Percentiles rank a stretch among this genome's conserved stretches.
Conservation (phyloP, 2,113 vertebrate species). For the Engraulis encrasicolus region DNA sequence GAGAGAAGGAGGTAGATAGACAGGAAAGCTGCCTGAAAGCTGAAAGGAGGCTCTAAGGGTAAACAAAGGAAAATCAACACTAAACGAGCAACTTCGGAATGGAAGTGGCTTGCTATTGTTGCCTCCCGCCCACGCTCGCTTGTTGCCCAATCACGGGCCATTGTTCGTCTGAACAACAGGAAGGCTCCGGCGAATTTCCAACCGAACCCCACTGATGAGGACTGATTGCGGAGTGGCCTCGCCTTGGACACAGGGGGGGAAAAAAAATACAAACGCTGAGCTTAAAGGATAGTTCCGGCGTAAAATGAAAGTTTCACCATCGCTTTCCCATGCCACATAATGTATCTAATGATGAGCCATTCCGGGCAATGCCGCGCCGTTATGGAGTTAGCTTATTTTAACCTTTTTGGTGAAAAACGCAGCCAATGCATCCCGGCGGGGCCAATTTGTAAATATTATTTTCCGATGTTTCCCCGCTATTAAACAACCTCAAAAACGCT, state of each 20-base stretch:
- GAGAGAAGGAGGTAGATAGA: neutral
- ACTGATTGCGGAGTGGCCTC: constrained; percentile 11
- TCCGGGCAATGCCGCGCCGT: too few relatives aligned
- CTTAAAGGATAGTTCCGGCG: too few relatives aligned
- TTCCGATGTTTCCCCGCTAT: too few relatives aligned
- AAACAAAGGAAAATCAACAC: constrained; percentile 17
- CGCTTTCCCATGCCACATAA: too few relatives aligned
- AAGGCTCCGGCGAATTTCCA: neutral
- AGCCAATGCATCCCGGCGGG: too few relatives aligned
- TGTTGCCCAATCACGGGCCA: neutral
- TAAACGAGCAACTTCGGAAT: neutral
- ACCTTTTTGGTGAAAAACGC: too few relatives aligned
- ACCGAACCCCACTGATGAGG: neutral
- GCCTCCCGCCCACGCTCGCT: neutral
- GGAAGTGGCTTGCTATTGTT: neutral
- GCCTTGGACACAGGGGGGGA: neutral
- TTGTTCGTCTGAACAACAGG: neutral
- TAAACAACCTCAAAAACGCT: too few relatives aligned
- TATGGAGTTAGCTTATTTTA: too few relatives aligned
- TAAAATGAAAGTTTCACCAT: too few relatives aligned
- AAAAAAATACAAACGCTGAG: neutral
- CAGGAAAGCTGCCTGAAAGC: neutral
- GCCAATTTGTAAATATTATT: too few relatives aligned
- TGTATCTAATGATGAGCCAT: too few relatives aligned
- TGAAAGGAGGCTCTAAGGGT: neutral